Base-by-base conservation (phyloP, 2,797 vertebrate species). In the Leptodactylus fallax region DNA sequence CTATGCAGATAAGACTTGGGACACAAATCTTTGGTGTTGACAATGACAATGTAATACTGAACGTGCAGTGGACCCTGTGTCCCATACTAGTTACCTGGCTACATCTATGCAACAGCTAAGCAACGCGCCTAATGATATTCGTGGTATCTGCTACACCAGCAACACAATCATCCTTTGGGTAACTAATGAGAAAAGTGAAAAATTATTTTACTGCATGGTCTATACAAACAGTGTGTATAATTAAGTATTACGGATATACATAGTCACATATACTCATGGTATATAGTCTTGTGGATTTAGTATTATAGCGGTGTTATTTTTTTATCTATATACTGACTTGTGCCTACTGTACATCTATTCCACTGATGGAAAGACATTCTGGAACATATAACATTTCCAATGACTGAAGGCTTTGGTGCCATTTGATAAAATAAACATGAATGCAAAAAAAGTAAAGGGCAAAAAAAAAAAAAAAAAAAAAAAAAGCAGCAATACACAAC, bases 191-290 rank as follows among this genome's bases (percentile, higher is more conserved):
- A 10, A 61, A 14, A 14, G 51, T 8, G 27, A 56, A 25, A 55
- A 55, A 36, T 17, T 56, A 27, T 21, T 79, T 56, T 81, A 63
- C 56, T 63, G 25, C 58, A 61, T 61, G 45, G 58, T 23, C 25
- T 19, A 80, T 27, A 56, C 79, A 58, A 16, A 80, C 36, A 47
- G 6, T 47, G 79, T 47, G 23, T 11, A 60, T 79, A 60, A 58
- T 47, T 72, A 72, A 58, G 51, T 21, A 36, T 79, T 14, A 0
- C 17, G 17, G 79, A 17, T 25, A 61, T n/a, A n/a, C 16, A 47
- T 45, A 63, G 58, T 81, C 58, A 63, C 9, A 79, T 79, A 76
- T 81, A 81, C 60, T 49, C 36, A 81, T 58, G 51, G 77, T 79
- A 79, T 79, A 79, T 60, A 79, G 27, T 51, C 60, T 19, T 7